Conservation (phyloP, 2,888 invertebrate species). For the Hydraecia micacea region DNA sequence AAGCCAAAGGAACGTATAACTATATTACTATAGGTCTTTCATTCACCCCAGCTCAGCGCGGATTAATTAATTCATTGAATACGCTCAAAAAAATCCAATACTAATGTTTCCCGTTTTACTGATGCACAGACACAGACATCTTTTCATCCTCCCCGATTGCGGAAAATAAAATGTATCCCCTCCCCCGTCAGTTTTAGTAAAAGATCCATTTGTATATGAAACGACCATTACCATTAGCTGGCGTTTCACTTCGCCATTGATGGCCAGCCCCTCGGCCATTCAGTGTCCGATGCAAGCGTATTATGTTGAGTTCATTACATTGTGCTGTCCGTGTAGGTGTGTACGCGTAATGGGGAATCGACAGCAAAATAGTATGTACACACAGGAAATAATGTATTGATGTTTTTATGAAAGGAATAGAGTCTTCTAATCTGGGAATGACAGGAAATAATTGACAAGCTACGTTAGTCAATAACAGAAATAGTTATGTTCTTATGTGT, state of each 20-base stretch:
- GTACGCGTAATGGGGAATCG: slow-evolving; percentile 50
- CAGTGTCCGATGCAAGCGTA: slow-evolving; percentile 66
- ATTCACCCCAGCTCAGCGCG: slow-evolving; percentile 40
- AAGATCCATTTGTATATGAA: slow-evolving; percentile 72
- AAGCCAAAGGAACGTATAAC: slow-evolving; percentile 10
- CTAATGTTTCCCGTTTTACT: slow-evolving; percentile 59
- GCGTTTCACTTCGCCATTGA: slow-evolving; percentile 64
- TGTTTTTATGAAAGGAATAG: slow-evolving; percentile 35
- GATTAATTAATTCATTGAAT: slow-evolving; percentile 64
- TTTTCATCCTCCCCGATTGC: slow-evolving; percentile 64
- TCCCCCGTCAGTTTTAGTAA: slow-evolving; percentile 64
- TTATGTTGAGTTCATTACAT: slow-evolving; percentile 67
- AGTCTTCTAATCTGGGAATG: slow-evolving; percentile 18
- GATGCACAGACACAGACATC: slow-evolving; percentile 56
- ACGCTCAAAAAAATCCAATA: slow-evolving; percentile 59
- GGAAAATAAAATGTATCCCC: slow-evolving; percentile 65
- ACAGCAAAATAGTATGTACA: slow-evolving; percentile 48
- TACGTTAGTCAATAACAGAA: not conserved
- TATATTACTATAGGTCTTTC: slow-evolving; percentile 8
- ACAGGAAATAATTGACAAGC: not conserved
- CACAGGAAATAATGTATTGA: slow-evolving; percentile 45
- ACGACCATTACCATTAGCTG: slow-evolving; percentile 71
- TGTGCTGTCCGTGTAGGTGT: slow-evolving; percentile 51
- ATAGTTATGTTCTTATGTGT: not conserved
- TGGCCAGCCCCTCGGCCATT: slow-evolving; percentile 66